Conservation (phyloP, 2,888 invertebrate species). For the Drosophila demipolita region DNA sequence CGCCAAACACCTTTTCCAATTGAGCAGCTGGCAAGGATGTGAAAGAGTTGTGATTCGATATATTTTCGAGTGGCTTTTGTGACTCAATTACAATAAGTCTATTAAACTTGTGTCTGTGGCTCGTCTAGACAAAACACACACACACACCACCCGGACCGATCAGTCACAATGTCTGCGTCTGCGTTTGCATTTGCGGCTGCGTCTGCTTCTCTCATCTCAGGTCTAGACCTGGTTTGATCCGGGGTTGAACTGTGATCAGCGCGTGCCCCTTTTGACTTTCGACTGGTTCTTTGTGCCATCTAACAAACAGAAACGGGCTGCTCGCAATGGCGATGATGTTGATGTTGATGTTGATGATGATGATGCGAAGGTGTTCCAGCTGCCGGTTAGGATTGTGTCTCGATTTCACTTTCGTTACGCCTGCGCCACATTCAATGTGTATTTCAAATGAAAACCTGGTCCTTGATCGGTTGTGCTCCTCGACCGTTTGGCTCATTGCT, state of each 20-base stretch:
- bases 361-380: conserved; percentile 78
- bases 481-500: conserved; percentile 19
- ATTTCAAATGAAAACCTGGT: conserved; percentile 72
- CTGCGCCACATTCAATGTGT: conserved; percentile 47
- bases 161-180: conserved; percentile 50
- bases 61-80: conserved; percentile 76
- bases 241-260: conserved; percentile 55
- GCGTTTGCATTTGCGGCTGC: conserved; percentile 26
- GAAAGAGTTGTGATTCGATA: conserved; percentile 63
- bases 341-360: conserved; percentile 31
- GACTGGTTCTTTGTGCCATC: conserved; percentile 68
- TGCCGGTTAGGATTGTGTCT: conserved; percentile 65
- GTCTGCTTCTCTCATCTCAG: conserved; percentile 5
- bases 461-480: conserved; percentile 28
- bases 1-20: conserved; percentile 44
- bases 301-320: conserved; percentile 55
- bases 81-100: conserved; percentile 81
- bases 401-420: conserved; percentile 82
- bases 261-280: conserved; percentile 81
- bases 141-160: conserved; percentile 34
- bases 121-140: conserved; percentile 63
- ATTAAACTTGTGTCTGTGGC: conserved; percentile 76
- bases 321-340: background rate
- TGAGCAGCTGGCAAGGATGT: conserved; percentile 50
- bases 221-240: conserved; percentile 22